Conservation (phyloP, 2,113 vertebrate genomes). For the Ceyx melanurus region DNA sequence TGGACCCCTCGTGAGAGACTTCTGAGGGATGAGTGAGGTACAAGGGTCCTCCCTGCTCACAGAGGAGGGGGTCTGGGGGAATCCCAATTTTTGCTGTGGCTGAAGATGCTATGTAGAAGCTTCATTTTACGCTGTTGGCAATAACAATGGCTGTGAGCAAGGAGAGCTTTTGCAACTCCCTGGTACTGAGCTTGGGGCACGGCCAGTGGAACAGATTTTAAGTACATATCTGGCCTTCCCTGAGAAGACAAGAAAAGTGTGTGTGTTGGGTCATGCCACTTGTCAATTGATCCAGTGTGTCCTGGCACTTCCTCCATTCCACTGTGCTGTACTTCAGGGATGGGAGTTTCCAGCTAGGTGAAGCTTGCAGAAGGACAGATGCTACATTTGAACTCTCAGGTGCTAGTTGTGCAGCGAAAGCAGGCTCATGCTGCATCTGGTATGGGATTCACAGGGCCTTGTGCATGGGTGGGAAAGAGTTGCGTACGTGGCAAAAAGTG, state of each 20-base stretch:
- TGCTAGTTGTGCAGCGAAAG: not conserved
- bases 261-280: not conserved
- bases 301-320: constrained; percentile 30
- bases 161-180: not conserved
- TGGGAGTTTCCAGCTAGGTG: constrained; percentile 40
- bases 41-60: not conserved
- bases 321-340: not conserved
- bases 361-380: not conserved
- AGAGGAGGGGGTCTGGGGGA: not conserved
- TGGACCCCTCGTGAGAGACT: not conserved
- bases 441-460: not conserved
- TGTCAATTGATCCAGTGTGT: constrained; percentile 14
- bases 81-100: not conserved
- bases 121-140: not conserved
- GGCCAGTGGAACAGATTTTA: not conserved
- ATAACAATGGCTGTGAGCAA: not conserved
- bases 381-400: not conserved
- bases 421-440: not conserved
- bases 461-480: not conserved
- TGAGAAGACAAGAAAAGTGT: not conserved
- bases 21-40: not conserved
- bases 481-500: not conserved
- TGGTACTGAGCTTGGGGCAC: not conserved
- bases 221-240: not conserved
- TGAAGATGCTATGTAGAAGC: not conserved